Percentiles rank a stretch among this genome's conserved stretches.
Conservation (phyloP, 2,888 invertebrate genomes). For the Glyphotaelius pellucidus region DNA sequence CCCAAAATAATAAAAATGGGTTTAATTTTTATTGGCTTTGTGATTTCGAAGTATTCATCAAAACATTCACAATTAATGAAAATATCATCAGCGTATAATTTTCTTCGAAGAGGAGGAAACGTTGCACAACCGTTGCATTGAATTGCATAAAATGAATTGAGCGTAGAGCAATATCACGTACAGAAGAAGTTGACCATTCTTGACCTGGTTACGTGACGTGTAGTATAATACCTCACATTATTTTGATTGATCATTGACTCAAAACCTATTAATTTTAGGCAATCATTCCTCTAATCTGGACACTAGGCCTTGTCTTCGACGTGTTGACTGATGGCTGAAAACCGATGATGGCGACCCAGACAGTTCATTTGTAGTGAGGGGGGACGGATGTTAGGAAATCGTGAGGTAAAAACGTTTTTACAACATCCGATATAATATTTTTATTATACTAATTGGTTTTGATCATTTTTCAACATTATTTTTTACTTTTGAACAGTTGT, state of each 20-base stretch:
- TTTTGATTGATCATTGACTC: conserved; percentile 6
- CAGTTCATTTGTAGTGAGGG: neutral
- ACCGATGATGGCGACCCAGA: neutral
- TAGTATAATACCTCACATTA: neutral
- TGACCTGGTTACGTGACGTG: conserved; percentile 21
- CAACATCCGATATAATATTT: no score
- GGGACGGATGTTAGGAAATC: no score
- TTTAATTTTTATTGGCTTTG: neutral
- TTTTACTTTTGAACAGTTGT: no score
- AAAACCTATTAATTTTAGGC: neutral
- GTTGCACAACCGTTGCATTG: neutral
- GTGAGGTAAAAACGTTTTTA: no score
- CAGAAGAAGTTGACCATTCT: conserved; percentile 25
- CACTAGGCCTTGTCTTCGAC: neutral
- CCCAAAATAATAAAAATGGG: neutral
- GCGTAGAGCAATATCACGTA: conserved; percentile 14
- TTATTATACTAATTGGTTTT: no score
- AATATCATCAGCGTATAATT: neutral
- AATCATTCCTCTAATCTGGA: neutral
- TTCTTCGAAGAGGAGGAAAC: neutral
- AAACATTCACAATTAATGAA: neutral
- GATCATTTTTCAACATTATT: no score
- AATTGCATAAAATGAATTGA: neutral
- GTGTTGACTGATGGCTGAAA: neutral
- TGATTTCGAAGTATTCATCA: no score